Base-by-base conservation (phyloP, 92 coral and sea anemone species). In the Chrysogorgia sp. region DNA sequence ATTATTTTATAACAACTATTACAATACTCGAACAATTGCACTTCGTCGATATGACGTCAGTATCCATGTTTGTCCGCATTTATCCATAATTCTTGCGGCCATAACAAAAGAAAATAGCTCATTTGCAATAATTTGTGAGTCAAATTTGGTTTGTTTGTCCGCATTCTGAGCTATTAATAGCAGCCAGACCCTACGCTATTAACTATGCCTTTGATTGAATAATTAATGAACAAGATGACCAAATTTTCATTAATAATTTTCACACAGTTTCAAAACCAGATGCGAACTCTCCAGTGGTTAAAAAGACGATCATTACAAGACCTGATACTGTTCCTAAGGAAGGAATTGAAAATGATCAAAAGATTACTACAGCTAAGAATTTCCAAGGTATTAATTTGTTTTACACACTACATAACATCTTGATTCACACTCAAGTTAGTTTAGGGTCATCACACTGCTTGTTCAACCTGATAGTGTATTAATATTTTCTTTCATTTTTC, bases 201-300 rank as follows among this genome's bases (percentile, higher is more conserved):
- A n/a, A n/a, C n/a, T n/a, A n/a, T n/a, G n/a, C n/a, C n/a, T n/a
- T n/a, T n/a, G n/a, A n/a, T n/a, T n/a, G n/a, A n/a, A n/a, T n/a
- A n/a, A n/a, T n/a, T 7, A 20, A 10, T 53, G 7, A 28, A 4
- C 0, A 25, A 19, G 3, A 17, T 59, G 1, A 2, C 29, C 34
- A 13, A 28, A 10, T 21, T 59, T 33, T 17, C 29, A 59, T 2
- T 17, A 2, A 9, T 60, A 19, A 71, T 61, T 79, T 26, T 35
- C 1, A 71, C 49, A 3, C 28, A 94, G 98, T 94, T n/a, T 94
- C 98, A 24, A 94, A 92, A 76, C 98, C 98, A 14, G 97, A 94
- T 45, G 98, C 98, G 0, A 96, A 94, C 81, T 89, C 92, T 72
- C 98, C 98, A 4, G 77, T 94, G 43, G 96, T 94, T 0, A 94